Base-by-base conservation (phyloP, 2,113 vertebrate species). In the Hippotragus niger region DNA sequence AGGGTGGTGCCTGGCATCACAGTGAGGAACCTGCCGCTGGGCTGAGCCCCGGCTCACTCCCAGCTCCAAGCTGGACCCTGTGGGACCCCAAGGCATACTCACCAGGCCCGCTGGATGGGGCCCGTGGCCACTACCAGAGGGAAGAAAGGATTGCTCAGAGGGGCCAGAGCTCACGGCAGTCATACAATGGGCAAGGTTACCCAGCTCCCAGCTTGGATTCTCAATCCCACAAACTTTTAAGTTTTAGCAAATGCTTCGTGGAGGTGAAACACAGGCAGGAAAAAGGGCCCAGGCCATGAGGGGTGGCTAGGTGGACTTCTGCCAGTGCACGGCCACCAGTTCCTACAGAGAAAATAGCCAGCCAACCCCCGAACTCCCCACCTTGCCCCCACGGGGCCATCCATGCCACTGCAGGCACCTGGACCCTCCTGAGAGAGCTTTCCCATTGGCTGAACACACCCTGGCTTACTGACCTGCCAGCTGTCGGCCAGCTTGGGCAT, bases 271-370 rank as follows among this genome's bases (percentile, higher is more conserved):
- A 43, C 57, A 16, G 21, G 45, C 21, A 36, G 45, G 33, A 27
- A 36, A 64, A 88, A 7, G 60, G 45, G 13, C 60, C 33, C 4
- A 6, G 33, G 33, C 60, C 45, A 11, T 3, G 7, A 27, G 60
- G 45, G 60, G 29, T 0, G 3, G 29, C 45, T 16, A 33, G 33
- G 45, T 21, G 45, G 45, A 4, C 21, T 52, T 52, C 86, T 47
- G 14, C 45, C 45, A 6, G 2, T 14, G 19, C 45, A 7, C 0
- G 0, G 55, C 17, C 36, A 12, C 9, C 27, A 45, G 36, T 17
- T 60, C 83, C 15, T 21, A 40, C 14, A 21, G 15, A 40, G 36
- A 29, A 85, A 60, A 45, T 10, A 43, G 15, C 36, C 6, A 36
- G 8, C 55, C 3, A 0, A 57, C 16, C 53, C n/a, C 14, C 2